A percentile compares a stretch with the other conserved stretches of the same genome.
These are phyloP conservation scores for Mesocricetus auratus DNA, from an alignment of 2,113 vertebrate species.

Conservation along the genomic window DNA sequence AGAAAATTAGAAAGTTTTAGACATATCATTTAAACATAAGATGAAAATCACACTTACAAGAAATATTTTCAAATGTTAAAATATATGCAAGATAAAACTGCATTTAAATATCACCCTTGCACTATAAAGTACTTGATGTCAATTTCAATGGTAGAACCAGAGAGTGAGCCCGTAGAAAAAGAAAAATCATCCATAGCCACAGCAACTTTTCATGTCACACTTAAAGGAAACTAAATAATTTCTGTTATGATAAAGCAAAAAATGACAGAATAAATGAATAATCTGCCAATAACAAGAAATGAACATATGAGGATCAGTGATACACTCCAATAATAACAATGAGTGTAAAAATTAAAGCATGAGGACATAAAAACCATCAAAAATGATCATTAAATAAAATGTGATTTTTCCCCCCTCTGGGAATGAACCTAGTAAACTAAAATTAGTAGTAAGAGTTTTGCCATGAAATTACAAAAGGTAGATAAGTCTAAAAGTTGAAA, in stretches of 20 bases:
- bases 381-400: background rate
- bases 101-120: background rate
- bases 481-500: background rate
- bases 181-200: background rate
- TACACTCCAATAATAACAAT: background rate
- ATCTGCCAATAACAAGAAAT: background rate
- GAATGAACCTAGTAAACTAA: background rate
- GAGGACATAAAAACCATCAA: background rate
- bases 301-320: background rate
- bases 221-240: background rate
- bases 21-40: background rate
- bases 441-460: background rate
- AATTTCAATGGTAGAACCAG: background rate
- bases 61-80: background rate
- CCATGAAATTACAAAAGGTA: too few species aligned
- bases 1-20: background rate
- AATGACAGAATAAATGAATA: background rate
- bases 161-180: background rate
- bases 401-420: background rate
- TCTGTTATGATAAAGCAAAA: background rate
- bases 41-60: background rate
- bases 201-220: background rate
- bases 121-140: background rate
- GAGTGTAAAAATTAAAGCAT: background rate
- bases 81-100: background rate